Base-by-base conservation (phyloP, 92 coral and sea anemone genomes). In the Porites cylindrica region DNA sequence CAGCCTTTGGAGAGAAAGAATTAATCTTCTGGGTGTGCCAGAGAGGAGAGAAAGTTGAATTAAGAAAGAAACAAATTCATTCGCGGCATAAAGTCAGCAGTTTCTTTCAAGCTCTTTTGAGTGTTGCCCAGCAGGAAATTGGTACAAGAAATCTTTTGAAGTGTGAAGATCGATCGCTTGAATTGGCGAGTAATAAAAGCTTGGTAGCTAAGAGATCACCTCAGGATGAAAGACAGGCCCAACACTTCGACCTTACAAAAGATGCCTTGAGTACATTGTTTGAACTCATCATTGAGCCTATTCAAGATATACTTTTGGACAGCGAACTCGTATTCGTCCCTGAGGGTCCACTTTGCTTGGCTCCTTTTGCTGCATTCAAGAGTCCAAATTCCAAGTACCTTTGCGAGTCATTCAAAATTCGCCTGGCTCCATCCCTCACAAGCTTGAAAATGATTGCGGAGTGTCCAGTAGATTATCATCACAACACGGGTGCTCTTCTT, bases 361-460 rank as follows among this genome's bases (percentile, higher is more conserved):
- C 80, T 21, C 80, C 80, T 76, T 76, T 43, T 76, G 80, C 80
- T 76, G 80, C 80, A 76, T 76, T 76, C 11, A 12, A 52, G 20
- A 51, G 17, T 13, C 11, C 66, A 0, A 53, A 76, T 21, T 76
- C 66, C 20, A 21, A 76, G 23, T 56, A 51, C 66, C 51, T 76
- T 59, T 54, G 80, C 20, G 66, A 76, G 21, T 11, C 47, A 16
- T 76, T 76, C 12, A 76, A 1, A 58, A 76, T 76, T 20, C 80
- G 80, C 0, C 51, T 76, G 17, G 29, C 54, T 76, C 80, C 80
- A 3, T 76, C 80, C 11, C 20, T 76, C 19, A 76, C 38, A 12
- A 56, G 47, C 47, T 38, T 38, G 47, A 38, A 38, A 38, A 38
- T 38, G 47, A 4, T 38, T 38, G 47, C 47, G 64, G 66, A 53